phyloP scores from a whole-genome alignment of 2,888 invertebrate species.

The Aradus depressus region DNA sequence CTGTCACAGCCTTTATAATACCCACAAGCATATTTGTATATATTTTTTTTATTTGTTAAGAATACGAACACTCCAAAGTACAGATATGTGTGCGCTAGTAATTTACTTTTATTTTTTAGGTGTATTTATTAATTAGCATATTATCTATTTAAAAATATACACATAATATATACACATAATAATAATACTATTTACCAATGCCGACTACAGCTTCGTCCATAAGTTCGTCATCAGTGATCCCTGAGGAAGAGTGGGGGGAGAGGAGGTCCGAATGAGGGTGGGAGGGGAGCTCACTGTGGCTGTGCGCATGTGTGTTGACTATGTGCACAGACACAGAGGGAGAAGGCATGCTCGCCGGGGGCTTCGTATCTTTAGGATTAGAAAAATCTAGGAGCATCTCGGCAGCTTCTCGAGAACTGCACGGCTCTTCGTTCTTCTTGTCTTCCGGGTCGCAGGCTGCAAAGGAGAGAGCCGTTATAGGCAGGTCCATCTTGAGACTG shows the following conservation, averaged over 20 bases:
- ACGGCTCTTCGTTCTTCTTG: constrained; percentile 19
- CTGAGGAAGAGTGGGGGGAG: constrained; percentile 60
- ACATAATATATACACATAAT: constrained; percentile 11
- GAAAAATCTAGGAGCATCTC: constrained; percentile 58
- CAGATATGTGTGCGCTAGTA: constrained; percentile 9
- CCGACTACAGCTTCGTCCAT: constrained; percentile 81
- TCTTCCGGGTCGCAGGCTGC: constrained; percentile 20
- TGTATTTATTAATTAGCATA: not conserved
- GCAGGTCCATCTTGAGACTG: constrained; percentile 29
- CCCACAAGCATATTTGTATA: too few species aligned
- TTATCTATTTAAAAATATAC: not conserved
- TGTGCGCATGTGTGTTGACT: constrained; percentile 63
- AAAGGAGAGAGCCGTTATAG: constrained; percentile 29
- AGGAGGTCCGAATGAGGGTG: constrained; percentile 49
- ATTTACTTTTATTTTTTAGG: too few species aligned
- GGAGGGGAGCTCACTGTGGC: too few species aligned
- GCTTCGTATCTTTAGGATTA: constrained; percentile 34
- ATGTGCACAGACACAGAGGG: constrained; percentile 60
- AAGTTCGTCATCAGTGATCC: constrained; percentile 78
- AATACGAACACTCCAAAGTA: constrained; percentile 2
- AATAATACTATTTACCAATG: constrained; percentile 48
- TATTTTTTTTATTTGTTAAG: too few species aligned
- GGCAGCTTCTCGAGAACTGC: constrained; percentile 48
- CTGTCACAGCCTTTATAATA: too few species aligned
- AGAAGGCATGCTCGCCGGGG: constrained; percentile 38